Evolutionary conservation across 23 tunicate genomes (phyloP).

Genomic region (Botrylloides violaceus): DNA sequence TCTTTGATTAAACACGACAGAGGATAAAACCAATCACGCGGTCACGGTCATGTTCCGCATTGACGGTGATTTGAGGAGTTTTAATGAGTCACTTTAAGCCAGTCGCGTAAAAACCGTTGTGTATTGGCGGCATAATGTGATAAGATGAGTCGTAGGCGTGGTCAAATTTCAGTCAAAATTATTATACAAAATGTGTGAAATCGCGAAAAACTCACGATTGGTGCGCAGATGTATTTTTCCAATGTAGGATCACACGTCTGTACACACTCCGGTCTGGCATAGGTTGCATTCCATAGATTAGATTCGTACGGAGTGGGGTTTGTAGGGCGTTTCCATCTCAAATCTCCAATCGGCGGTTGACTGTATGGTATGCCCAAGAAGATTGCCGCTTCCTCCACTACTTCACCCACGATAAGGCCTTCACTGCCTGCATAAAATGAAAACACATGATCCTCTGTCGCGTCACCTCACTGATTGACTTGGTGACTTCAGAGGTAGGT

Average conservation of each 20-base stretch:
- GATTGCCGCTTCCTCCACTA: slow-evolving; percentile 26
- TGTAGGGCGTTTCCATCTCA: slow-evolving; percentile 58
- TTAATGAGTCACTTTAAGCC: no score
- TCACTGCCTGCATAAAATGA: slow-evolving; percentile 18
- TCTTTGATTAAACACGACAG: no score
- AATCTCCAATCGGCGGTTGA: slow-evolving; percentile 69
- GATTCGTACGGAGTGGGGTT: slow-evolving; percentile 23
- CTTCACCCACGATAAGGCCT: slow-evolving; percentile 34
- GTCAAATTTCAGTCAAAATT: no score
- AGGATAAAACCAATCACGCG: no score
- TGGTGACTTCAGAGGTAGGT: no score
- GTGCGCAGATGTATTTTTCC: slow-evolving; percentile 68
- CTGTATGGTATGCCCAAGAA: slow-evolving; percentile 69
- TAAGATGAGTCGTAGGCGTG: no score
- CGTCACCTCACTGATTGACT: no score
- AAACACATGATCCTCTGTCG: neutral
- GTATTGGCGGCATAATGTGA: no score
- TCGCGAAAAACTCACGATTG: slow-evolving; percentile 27
- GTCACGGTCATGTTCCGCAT: no score
- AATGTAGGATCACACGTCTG: slow-evolving; percentile 66
- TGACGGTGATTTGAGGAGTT: no score
- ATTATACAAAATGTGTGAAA: no score
- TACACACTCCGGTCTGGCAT: slow-evolving; percentile 57
- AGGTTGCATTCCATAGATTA: slow-evolving; percentile 63
- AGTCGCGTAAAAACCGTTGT: no score